Percentiles rank a stretch among this genome's conserved stretches.
phyloP scores from a whole-genome alignment of 2,113 vertebrate species.

The Bucco capensis region DNA sequence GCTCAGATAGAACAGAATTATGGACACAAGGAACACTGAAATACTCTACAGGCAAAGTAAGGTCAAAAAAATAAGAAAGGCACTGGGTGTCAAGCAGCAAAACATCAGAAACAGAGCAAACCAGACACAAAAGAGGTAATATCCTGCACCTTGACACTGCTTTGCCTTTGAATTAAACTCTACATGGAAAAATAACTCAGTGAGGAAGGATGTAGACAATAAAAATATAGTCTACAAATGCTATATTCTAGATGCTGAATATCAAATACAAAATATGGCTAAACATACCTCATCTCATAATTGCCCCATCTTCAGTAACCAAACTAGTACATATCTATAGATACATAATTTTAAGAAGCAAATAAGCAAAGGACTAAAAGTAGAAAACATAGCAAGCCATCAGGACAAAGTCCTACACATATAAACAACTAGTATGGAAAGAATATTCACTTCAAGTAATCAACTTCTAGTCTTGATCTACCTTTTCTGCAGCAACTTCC shows the following conservation, averaged over 20 bases:
- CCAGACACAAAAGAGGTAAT: neutral
- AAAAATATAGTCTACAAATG: neutral
- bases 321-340: neutral
- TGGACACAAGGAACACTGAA: neutral
- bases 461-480: conserved; percentile 40
- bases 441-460: conserved; percentile 5
- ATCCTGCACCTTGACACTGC: neutral
- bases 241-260: neutral
- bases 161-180: neutral
- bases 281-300: neutral
- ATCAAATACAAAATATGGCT: neutral
- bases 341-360: neutral
- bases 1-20: neutral
- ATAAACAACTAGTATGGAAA: conserved; percentile 5
- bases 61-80: neutral
- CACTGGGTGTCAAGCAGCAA: neutral
- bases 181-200: neutral
- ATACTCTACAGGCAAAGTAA: neutral
- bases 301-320: neutral
- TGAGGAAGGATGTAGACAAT: neutral
- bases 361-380: neutral
- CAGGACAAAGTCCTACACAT: neutral
- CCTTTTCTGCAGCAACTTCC: conserved; percentile 47
- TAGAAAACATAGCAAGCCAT: neutral
- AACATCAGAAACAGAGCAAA: neutral